phyloP scores from a whole-genome alignment of 2,888 invertebrate genomes.

The Caenorhabditis wallacei region DNA sequence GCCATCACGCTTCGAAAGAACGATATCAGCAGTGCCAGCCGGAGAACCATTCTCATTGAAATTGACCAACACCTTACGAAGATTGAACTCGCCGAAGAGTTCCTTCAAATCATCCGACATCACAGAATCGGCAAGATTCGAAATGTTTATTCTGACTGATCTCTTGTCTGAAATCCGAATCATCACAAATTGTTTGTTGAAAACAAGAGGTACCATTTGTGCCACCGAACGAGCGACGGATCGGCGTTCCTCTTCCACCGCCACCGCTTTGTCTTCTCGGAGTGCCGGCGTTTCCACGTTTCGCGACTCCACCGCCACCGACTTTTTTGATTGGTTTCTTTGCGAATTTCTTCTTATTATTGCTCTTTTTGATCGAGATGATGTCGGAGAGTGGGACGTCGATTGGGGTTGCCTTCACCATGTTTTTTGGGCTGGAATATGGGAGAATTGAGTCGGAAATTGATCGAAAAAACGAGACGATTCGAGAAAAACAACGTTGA shows the following conservation, averaged over 20 bases:
- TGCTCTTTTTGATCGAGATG: conserved; percentile 30
- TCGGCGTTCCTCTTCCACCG: not conserved
- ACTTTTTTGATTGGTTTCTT: conserved; percentile 22
- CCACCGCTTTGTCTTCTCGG: conserved; percentile 44
- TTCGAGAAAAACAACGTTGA: not conserved
- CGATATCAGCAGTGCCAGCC: conserved; percentile 69
- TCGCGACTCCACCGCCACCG: conserved; percentile 38
- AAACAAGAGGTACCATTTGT: not conserved
- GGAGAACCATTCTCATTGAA: conserved; percentile 65
- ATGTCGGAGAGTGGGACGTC: conserved; percentile 53
- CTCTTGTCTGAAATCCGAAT: conserved; percentile 44
- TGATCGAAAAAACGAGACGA: not conserved
- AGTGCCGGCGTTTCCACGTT: conserved; percentile 25
- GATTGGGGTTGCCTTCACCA: conserved; percentile 50
- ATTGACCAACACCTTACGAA: conserved; percentile 66
- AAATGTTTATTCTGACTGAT: conserved; percentile 64
- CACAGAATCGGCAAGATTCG: conserved; percentile 67
- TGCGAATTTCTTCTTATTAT: conserved; percentile 17
- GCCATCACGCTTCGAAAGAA: conserved; percentile 62
- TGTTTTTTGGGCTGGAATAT: conserved; percentile 37
- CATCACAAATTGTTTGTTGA: not conserved
- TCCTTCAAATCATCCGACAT: conserved; percentile 66
- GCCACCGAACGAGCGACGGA: not conserved
- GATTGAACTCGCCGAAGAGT: conserved; percentile 62
- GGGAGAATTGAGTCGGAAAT: not conserved